A percentile compares a stretch with the other conserved stretches of the same genome.
These are phyloP conservation scores for Melanogrammus aeglefinus DNA, from an alignment of 2,797 vertebrate species.

Conservation along the genomic window DNA sequence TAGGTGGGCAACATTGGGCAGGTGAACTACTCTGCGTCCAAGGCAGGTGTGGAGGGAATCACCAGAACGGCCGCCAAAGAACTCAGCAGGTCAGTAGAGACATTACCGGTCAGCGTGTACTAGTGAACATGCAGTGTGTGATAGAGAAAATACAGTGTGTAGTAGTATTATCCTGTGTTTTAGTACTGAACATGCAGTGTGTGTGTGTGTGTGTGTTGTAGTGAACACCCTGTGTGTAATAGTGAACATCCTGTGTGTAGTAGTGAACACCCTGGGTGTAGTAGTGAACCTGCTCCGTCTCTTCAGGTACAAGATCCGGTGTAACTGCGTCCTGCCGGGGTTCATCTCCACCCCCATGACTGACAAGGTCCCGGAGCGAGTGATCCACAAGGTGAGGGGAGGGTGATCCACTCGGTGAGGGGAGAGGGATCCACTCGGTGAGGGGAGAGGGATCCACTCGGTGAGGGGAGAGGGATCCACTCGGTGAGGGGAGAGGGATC, in stretches of 20 bases:
- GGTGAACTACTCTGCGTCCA: conserved; percentile 82
- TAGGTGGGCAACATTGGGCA: conserved; percentile 88
- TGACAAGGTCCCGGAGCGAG: conserved; percentile 82
- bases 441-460: too few relatives aligned
- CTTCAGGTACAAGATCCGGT: conserved; percentile 82
- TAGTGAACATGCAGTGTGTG: not conserved
- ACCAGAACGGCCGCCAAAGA: conserved; percentile 81
- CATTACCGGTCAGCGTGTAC: not conserved
- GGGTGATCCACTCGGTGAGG: too few relatives aligned
- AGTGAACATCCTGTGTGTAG: not conserved
- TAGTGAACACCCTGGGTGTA: not conserved
- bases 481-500: too few relatives aligned
- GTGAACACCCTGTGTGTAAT: not conserved
- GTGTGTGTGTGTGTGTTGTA: not conserved
- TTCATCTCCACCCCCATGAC: conserved; percentile 86
- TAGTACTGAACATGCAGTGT: too few relatives aligned
- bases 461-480: too few relatives aligned
- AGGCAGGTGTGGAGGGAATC: conserved; percentile 85
- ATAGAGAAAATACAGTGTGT: not conserved
- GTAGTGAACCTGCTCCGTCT: not conserved
- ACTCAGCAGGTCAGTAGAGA: conserved; percentile 75
- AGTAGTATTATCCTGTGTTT: too few relatives aligned
- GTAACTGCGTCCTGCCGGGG: conserved; percentile 85
- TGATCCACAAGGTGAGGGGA: conserved; percentile 75
- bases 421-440: not conserved